A percentile compares a stretch with the other conserved stretches of the same genome.
phyloP scores from a whole-genome alignment of 92 coral and sea anemone genomes.

The Epizoanthus rinbou region DNA sequence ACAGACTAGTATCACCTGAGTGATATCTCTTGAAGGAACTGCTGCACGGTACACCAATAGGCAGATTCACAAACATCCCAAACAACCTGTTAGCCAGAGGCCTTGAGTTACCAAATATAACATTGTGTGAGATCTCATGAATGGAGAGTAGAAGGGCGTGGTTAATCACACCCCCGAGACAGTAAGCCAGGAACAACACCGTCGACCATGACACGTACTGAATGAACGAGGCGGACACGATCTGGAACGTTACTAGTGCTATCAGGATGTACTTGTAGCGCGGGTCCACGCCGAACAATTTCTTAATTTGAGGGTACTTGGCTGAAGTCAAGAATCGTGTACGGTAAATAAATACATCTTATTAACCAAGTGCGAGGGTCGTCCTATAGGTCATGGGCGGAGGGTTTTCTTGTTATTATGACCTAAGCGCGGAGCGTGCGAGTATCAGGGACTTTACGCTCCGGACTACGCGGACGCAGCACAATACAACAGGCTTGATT shows the following conservation, averaged over 20 bases:
- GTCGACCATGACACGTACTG: slow-evolving; percentile 74
- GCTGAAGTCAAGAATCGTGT: slow-evolving; percentile 50
- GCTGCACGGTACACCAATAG: slow-evolving; percentile 88
- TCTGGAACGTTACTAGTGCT: slow-evolving; percentile 69
- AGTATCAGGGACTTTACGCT: too few species aligned
- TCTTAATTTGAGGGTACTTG: slow-evolving; percentile 91
- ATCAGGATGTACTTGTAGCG: slow-evolving; percentile 81
- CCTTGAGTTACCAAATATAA: slow-evolving; percentile 87
- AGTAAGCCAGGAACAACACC: slow-evolving; percentile 73
- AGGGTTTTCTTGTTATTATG: too few species aligned
- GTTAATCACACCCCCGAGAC: slow-evolving; percentile 85
- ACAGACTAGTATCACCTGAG: slow-evolving; percentile 53
- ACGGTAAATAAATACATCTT: neutral
- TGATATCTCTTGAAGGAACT: slow-evolving; percentile 92
- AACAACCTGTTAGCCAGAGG: slow-evolving; percentile 80
- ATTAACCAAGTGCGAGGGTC: too few species aligned
- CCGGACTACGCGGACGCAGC: too few species aligned
- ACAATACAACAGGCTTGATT: too few species aligned
- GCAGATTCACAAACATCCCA: slow-evolving; percentile 79
- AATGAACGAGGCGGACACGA: slow-evolving; percentile 62
- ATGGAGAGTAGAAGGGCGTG: slow-evolving; percentile 89
- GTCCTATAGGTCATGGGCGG: too few species aligned
- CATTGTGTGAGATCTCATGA: slow-evolving; percentile 91
- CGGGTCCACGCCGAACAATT: slow-evolving; percentile 81
- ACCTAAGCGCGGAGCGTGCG: too few species aligned